Percentiles rank a stretch among this genome's conserved stretches.
These are phyloP conservation scores for Leguminivora glycinivorella DNA, from an alignment of 1,140 invertebrate species.

Conservation along the genomic window DNA sequence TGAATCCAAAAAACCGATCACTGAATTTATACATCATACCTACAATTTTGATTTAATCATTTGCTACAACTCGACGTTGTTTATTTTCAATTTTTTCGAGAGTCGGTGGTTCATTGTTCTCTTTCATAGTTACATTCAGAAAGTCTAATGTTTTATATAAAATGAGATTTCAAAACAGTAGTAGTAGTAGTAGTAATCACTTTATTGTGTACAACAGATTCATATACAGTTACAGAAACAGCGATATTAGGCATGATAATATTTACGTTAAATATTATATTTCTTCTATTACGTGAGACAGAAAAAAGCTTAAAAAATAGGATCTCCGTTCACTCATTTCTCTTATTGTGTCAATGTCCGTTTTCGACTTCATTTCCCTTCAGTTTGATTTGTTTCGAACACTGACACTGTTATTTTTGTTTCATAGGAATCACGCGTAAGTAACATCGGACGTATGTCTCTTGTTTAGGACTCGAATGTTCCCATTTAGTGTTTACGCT, in stretches of 20 bases:
- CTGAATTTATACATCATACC: too few relatives aligned
- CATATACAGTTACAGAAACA: too few relatives aligned
- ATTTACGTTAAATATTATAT: neutral
- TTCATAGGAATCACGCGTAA: constrained; percentile 80
- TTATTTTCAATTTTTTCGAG: too few relatives aligned
- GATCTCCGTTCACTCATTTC: neutral
- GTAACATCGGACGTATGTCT: constrained; percentile 72
- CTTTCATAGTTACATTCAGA: too few relatives aligned
- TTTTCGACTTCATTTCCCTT: constrained; percentile 3
- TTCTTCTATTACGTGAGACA: neutral
- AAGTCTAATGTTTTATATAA: too few relatives aligned
- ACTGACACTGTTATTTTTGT: constrained; percentile 74
- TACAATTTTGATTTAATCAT: too few relatives aligned
- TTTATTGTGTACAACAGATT: too few relatives aligned
- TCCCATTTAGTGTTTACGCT: constrained; percentile 57
- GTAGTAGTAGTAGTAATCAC: neutral
- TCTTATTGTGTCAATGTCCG: neutral
- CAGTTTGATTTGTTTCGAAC: constrained; percentile 51
- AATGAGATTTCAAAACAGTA: neutral
- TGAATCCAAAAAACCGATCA: too few relatives aligned
- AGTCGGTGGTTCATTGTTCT: too few relatives aligned
- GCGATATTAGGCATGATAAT: too few relatives aligned
- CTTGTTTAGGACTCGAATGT: constrained; percentile 67
- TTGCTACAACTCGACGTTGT: too few relatives aligned
- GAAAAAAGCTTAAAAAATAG: neutral